Evolutionary conservation across 2,888 invertebrate species (phyloP), one percentile per base, ranked within the genome.

Genomic region (Drosophila demipolita): DNA sequence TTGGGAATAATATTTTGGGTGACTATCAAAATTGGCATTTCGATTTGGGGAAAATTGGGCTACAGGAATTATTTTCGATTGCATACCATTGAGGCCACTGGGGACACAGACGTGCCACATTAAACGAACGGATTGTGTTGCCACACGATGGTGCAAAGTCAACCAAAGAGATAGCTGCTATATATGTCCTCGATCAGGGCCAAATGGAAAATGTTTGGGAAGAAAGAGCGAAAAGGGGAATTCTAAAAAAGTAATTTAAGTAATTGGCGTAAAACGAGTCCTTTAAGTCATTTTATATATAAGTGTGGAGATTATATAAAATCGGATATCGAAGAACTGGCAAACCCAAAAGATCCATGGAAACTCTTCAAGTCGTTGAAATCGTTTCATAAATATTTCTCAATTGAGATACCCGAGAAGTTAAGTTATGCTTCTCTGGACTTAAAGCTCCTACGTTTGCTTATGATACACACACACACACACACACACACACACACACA

Each of bases 31-130:
- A 60, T 61, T 62, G 62, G 38, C 54, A 59, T 66, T 52, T 59
- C 26, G 38, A 42, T 35, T 35, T 69, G 52, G 40, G 20, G 9
- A 15, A 23, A 57, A 74, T 62, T 62, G 55, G 42, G 57, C 49
- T 53, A 61, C 23, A 23, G 3, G 20, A 12, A 48, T 45, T 54
- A 11, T 49, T 53, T 38, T 49, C 7, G 9, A 4, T 12, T n/a
- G 42, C 36, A 33, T 45, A 48, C 29, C 29, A 29, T 5, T 29
- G 29, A 0, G 3, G 29, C 29, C 84, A 57, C 59, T 66, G 75
- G 80, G 87, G 80, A 73, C 62, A 57, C 81, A 81, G 87, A 83
- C 87, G 86, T 86, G 89, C 75, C 86, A 48, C 55, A 58, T 55
- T 55, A 57, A 82, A 54, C 54, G 36, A 38, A 67, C 29, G 38